A percentile compares a stretch with the other conserved stretches of the same genome.
Conservation (phyloP, 2,113 vertebrate species). For the Misgurnus mizolepis region DNA sequence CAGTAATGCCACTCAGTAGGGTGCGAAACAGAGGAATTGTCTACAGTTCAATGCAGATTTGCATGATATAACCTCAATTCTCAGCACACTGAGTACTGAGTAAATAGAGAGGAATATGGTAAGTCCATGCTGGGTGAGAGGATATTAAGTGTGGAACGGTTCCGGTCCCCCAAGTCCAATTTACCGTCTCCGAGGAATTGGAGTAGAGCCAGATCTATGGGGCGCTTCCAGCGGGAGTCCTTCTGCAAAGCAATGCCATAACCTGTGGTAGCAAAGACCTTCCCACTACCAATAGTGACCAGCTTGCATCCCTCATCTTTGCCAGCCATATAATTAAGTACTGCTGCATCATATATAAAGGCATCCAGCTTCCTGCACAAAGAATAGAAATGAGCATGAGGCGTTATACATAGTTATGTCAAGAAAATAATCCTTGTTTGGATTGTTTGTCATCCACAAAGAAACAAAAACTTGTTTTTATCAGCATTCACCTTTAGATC, state of each 20-base stretch:
- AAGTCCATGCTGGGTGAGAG: constrained; percentile 57
- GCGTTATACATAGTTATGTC: constrained; percentile 41
- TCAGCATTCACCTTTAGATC: neutral
- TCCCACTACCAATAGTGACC: constrained; percentile 96
- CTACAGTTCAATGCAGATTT: neutral
- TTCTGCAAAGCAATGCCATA: constrained; percentile 97
- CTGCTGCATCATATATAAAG: constrained; percentile 95
- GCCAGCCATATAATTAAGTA: constrained; percentile 98
- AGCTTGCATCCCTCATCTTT: constrained; percentile 98
- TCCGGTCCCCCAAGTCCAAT: constrained; percentile 44
- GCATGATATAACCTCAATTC: constrained; percentile 1
- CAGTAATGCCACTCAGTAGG: neutral
- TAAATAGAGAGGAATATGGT: constrained; percentile 21
- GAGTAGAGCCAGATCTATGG: constrained; percentile 92
- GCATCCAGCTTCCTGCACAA: constrained; percentile 90
- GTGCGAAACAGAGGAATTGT: neutral
- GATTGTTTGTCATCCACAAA: no score
- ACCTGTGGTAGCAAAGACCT: constrained; percentile 96
- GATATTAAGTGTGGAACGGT: constrained; percentile 64
- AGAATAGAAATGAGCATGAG: constrained; percentile 37
- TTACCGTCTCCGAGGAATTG: constrained; percentile 96
- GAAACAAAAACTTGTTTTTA: neutral
- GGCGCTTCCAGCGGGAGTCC: constrained; percentile 91
- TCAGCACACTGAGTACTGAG: constrained; percentile 8
- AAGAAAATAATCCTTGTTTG: constrained; percentile 43